These are phyloP conservation scores for Halocynthia aurantium DNA, from an alignment of 23 tunicate species.

Conservation along the genomic window DNA sequence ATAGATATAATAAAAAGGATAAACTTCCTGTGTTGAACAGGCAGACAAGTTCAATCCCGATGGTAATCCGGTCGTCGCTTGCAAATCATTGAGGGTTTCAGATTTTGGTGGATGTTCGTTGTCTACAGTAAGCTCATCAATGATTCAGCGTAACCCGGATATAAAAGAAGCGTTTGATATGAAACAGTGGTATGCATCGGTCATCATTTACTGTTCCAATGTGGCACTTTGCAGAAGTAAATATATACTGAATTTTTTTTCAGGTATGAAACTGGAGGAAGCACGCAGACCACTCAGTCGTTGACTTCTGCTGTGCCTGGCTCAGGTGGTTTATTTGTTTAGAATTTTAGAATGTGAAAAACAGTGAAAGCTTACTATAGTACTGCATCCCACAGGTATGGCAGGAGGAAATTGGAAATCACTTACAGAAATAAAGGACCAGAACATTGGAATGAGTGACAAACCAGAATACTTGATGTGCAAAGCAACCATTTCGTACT, in stretches of 20 bases:
- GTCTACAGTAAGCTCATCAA: conserved; percentile 62
- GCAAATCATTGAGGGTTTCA: conserved; percentile 74
- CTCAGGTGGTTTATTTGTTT: background rate
- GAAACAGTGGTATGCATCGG: conserved; percentile 58
- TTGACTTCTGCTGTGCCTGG: conserved; percentile 41
- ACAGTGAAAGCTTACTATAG: background rate
- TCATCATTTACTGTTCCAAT: background rate
- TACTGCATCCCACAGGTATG: conserved; percentile 10
- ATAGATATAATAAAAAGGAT: background rate
- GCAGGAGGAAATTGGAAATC: conserved; percentile 67
- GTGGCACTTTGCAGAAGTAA: background rate
- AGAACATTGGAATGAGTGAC: conserved; percentile 56
- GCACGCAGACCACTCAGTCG: conserved; percentile 57
- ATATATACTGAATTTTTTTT: background rate
- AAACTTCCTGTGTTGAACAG: conserved; percentile 8
- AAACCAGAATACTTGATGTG: conserved; percentile 84
- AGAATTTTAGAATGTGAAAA: background rate
- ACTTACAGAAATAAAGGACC: conserved; percentile 55
- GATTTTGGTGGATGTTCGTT: conserved; percentile 72
- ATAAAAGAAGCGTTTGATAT: conserved; percentile 68
- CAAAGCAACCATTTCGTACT: conserved; percentile 61
- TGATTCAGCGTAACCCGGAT: conserved; percentile 60
- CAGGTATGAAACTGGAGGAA: conserved; percentile 84
- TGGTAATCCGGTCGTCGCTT: conserved; percentile 59
- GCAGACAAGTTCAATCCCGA: conserved; percentile 72